phyloP scores from a whole-genome alignment of 2,113 vertebrate species.

The Chaetura pelagica region DNA sequence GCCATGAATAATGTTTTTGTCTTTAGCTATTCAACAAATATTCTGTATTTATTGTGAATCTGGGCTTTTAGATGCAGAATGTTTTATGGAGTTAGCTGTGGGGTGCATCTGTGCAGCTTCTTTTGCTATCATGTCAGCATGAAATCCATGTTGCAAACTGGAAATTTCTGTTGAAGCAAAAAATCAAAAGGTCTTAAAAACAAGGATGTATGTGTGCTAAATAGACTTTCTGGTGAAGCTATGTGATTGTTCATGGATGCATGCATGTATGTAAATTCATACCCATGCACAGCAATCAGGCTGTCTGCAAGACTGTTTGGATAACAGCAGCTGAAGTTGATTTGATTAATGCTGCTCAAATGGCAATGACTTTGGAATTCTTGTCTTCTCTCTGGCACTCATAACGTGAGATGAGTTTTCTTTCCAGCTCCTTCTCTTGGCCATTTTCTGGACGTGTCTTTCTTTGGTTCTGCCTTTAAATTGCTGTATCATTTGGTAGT shows the following conservation, averaged over 20 bases:
- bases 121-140: not conserved
- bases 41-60: not conserved
- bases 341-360: not conserved
- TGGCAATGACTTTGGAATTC: not conserved
- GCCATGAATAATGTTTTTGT: not conserved
- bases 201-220: not conserved
- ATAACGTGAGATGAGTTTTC: not conserved
- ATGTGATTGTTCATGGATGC: not conserved
- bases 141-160: not conserved
- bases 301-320: not conserved
- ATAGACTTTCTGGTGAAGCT: not conserved
- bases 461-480: not conserved
- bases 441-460: not conserved
- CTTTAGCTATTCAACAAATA: not conserved
- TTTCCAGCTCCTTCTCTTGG: not conserved
- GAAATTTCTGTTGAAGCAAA: not conserved
- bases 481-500: not conserved
- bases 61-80: not conserved
- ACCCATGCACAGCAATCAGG: not conserved
- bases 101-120: not conserved
- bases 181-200: not conserved
- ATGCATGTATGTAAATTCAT: not conserved
- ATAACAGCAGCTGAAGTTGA: not conserved
- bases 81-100: not conserved
- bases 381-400: not conserved